Percentiles rank a stretch among this genome's conserved stretches.
Evolutionary conservation across 2,888 invertebrate species (phyloP).

Genomic region (Stenodema calcarata): DNA sequence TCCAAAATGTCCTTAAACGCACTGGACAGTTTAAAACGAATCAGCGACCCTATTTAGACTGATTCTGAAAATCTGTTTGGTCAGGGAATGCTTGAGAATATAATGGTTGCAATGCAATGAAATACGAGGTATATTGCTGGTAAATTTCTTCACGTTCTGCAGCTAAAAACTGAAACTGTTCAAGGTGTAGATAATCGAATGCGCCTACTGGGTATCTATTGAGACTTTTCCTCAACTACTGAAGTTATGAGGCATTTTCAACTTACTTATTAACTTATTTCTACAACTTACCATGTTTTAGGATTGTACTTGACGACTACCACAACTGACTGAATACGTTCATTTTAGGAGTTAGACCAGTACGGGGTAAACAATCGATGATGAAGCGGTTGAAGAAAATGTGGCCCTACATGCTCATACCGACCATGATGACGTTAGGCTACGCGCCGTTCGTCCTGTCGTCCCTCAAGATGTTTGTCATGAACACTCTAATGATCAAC

Average conservation of each 20-base stretch:
- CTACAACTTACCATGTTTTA: neutral
- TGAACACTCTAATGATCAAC: slow-evolving; percentile 59
- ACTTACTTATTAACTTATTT: neutral
- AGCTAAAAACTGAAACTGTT: too few relatives aligned
- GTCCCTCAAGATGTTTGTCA: slow-evolving; percentile 58
- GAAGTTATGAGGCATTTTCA: neutral
- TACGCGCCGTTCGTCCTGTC: slow-evolving; percentile 53
- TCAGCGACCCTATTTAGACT: too few relatives aligned
- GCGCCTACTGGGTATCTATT: too few relatives aligned
- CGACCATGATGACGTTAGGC: slow-evolving; percentile 51
- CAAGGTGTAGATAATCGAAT: too few relatives aligned
- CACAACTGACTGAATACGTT: slow-evolving; percentile 25
- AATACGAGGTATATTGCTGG: too few relatives aligned
- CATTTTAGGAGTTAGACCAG: slow-evolving; percentile 18
- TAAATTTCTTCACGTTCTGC: too few relatives aligned
- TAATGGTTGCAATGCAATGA: too few relatives aligned
- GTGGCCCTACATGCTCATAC: slow-evolving; percentile 53
- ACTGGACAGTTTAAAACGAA: too few relatives aligned
- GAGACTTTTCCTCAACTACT: neutral
- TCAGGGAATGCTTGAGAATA: too few relatives aligned
- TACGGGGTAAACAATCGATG: slow-evolving; percentile 5
- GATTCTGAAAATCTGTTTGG: too few relatives aligned
- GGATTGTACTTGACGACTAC: neutral
- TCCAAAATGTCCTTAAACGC: too few relatives aligned
- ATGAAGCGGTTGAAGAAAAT: slow-evolving; percentile 42